A percentile compares a stretch with the other conserved stretches of the same genome.
Conservation (phyloP, 2,113 vertebrate species). For the Paradisaea rubra region DNA sequence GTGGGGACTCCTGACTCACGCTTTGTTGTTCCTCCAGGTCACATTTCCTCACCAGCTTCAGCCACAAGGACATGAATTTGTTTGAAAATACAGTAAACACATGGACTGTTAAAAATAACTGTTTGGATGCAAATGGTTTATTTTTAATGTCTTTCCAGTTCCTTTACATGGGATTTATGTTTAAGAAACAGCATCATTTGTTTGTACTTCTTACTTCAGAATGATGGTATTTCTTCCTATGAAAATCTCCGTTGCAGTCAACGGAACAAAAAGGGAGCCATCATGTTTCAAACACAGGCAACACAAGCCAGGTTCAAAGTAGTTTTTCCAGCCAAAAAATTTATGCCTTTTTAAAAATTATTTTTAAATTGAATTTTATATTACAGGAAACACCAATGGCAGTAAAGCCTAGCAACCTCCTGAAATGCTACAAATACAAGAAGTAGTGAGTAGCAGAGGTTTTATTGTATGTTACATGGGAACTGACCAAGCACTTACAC, state of each 20-base stretch:
- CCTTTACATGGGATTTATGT: neutral
- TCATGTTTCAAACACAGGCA: neutral
- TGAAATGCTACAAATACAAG: neutral
- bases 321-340: neutral
- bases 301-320: neutral
- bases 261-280: neutral
- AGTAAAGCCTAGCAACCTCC: neutral
- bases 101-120: slow-evolving; percentile 24
- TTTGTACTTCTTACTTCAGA: slow-evolving; percentile 33
- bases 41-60: neutral
- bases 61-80: neutral
- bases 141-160: slow-evolving; percentile 30
- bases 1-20: neutral
- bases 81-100: slow-evolving; percentile 34
- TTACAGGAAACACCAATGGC: neutral
- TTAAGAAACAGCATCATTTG: slow-evolving; percentile 19
- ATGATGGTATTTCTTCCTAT: neutral
- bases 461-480: accelerated
- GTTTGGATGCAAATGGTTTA: slow-evolving; percentile 35
- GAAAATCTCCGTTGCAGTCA: neutral
- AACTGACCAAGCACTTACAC: neutral
- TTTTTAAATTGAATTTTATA: neutral
- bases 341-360: neutral
- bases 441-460: neutral
- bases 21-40: neutral